Conservation (phyloP, 2,113 vertebrate genomes). For the Poecile atricapillus region DNA sequence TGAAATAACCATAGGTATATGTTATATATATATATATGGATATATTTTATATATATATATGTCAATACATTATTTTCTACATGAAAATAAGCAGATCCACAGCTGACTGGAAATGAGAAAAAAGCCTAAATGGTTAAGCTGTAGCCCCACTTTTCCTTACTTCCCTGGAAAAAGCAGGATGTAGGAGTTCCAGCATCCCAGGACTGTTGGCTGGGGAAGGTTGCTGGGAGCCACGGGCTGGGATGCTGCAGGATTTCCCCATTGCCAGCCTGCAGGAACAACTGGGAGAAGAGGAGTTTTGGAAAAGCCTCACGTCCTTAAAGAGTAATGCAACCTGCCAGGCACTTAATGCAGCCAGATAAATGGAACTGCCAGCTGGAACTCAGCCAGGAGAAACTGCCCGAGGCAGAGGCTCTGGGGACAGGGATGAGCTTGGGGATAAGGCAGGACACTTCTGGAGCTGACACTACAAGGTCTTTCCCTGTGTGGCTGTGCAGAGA, state of each 20-base stretch:
- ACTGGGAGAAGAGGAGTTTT: background rate
- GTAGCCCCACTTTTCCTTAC: background rate
- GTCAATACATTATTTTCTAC: background rate
- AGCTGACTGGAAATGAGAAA: background rate
- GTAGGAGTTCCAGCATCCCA: background rate
- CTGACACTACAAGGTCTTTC: background rate
- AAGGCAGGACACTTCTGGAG: background rate
- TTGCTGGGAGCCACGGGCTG: background rate
- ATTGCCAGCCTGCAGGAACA: background rate
- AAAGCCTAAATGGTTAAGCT: background rate
- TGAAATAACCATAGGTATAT: background rate
- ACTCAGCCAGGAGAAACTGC: background rate
- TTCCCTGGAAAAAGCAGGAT: background rate
- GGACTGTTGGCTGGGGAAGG: background rate
- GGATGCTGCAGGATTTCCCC: background rate
- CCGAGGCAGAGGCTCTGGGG: background rate
- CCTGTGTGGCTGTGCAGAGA: background rate
- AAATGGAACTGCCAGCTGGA: background rate
- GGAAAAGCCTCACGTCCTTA: background rate
- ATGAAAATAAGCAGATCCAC: background rate
- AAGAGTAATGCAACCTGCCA: background rate
- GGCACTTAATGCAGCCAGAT: background rate
- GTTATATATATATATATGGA: no score
- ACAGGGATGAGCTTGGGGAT: background rate
- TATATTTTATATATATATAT: background rate